Conservation (phyloP, 2,113 vertebrate genomes). For the Sarotherodon lohbergeri region DNA sequence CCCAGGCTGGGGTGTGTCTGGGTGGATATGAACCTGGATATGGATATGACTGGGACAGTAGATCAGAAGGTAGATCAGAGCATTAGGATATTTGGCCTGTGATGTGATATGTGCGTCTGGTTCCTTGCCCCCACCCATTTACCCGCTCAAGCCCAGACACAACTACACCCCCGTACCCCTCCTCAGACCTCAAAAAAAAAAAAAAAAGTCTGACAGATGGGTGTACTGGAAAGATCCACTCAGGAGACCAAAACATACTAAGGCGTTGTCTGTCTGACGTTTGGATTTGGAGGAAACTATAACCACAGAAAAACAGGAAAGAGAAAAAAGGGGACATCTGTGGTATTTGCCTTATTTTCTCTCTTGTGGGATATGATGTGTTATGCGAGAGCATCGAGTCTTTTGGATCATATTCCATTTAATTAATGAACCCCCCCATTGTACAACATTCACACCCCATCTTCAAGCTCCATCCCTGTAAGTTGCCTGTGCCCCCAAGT, state of each 20-base stretch:
- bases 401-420: slow-evolving; percentile 66
- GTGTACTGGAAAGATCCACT: slow-evolving; percentile 55
- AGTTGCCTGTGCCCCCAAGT: slow-evolving; percentile 76
- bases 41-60: slow-evolving; percentile 16
- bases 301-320: slow-evolving; percentile 16
- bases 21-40: neutral
- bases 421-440: slow-evolving; percentile 48
- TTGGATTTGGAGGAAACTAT: slow-evolving; percentile 52
- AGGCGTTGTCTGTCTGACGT: slow-evolving; percentile 50
- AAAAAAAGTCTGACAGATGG: slow-evolving; percentile 62
- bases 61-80: slow-evolving; percentile 46
- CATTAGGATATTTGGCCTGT: slow-evolving; percentile 44
- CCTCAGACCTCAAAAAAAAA: slow-evolving; percentile 14
- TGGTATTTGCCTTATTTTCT: slow-evolving; percentile 61
- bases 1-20: neutral
- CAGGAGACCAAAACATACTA: slow-evolving; percentile 62
- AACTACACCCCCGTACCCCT: slow-evolving; percentile 37
- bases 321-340: slow-evolving; percentile 58
- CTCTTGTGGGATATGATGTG: slow-evolving; percentile 63
- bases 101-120: slow-evolving; percentile 42
- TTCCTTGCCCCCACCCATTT: slow-evolving; percentile 15
- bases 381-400: slow-evolving; percentile 34
- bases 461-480: slow-evolving; percentile 41
- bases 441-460: neutral
- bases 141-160: slow-evolving; percentile 29